These are phyloP conservation scores for Oncorhynchus gorbuscha DNA, from an alignment of 2,113 vertebrate genomes.

Conservation along the genomic window DNA sequence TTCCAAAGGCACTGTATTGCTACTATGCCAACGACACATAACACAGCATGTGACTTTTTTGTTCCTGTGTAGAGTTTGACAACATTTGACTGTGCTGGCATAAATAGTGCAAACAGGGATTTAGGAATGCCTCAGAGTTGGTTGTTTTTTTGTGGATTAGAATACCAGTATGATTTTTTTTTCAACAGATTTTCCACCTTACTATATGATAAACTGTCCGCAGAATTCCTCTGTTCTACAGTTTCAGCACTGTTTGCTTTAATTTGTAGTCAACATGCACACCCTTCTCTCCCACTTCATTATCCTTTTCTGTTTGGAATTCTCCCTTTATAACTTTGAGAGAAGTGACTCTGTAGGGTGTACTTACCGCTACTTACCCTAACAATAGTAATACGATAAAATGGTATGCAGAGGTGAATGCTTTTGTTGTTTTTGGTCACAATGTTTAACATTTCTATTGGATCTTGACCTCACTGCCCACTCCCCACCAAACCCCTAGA, in stretches of 20 bases:
- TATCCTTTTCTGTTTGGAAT: background rate
- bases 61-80: no score
- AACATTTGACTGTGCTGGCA: no score
- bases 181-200: no score
- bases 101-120: no score
- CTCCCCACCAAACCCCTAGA: slow-evolving; percentile 17
- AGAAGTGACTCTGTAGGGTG: background rate
- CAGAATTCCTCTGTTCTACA: background rate
- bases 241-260: background rate
- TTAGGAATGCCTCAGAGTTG: no score
- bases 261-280: background rate
- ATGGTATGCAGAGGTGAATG: no score
- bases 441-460: background rate
- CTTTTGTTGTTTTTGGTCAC: background rate
- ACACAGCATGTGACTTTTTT: no score
- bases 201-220: background rate
- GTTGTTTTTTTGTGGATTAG: no score
- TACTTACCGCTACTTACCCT: background rate
- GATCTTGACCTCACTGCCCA: background rate
- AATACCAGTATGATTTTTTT: no score
- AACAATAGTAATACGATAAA: background rate
- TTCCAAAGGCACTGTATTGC: no score
- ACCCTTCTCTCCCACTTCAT: background rate
- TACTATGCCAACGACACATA: no score
- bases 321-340: background rate